Percentiles rank a stretch among this genome's conserved stretches.
These are phyloP conservation scores for Cheilosia vulpina DNA, from an alignment of 2,888 invertebrate species.

Conservation along the genomic window DNA sequence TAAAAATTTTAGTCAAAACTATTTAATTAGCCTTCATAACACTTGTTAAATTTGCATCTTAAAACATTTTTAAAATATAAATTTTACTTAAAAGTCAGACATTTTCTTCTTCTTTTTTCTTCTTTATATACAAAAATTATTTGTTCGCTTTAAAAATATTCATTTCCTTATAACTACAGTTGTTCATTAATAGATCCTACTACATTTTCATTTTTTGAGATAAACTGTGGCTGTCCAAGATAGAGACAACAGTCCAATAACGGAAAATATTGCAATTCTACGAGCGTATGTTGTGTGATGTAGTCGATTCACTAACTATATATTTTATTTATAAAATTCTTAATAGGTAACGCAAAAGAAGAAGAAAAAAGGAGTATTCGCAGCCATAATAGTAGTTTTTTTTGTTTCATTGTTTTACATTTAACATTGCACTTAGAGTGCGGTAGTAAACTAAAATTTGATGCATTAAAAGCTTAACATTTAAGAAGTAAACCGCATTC, in stretches of 20 bases:
- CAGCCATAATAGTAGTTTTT: slow-evolving; percentile 67
- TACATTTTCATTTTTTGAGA: slow-evolving; percentile 50
- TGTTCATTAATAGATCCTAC: slow-evolving; percentile 41
- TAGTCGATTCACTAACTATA: slow-evolving; percentile 61
- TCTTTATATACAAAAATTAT: slow-evolving; percentile 57
- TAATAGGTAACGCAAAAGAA: slow-evolving; percentile 36
- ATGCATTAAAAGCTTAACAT: slow-evolving; percentile 64
- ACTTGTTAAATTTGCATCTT: slow-evolving; percentile 30
- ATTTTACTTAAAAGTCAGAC: slow-evolving; percentile 51
- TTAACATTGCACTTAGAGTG: slow-evolving; percentile 51
- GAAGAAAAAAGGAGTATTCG: slow-evolving; percentile 64
- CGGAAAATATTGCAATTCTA: slow-evolving; percentile 67
- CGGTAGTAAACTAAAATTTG: slow-evolving; percentile 59
- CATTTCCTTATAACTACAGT: slow-evolving; percentile 44
- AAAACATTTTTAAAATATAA: slow-evolving; percentile 34
- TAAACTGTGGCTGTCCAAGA: slow-evolving; percentile 29
- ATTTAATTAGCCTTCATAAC: slow-evolving; percentile 58
- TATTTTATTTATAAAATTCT: slow-evolving; percentile 57
- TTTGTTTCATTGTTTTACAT: slow-evolving; percentile 45
- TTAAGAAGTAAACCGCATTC: slow-evolving; percentile 69
- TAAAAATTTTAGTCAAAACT: slow-evolving; percentile 48
- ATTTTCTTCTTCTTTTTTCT: slow-evolving; percentile 37
- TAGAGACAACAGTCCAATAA: slow-evolving; percentile 58
- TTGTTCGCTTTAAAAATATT: slow-evolving; percentile 60
- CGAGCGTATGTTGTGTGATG: slow-evolving; percentile 63